These are phyloP conservation scores for Megatriorchis doriae DNA, from an alignment of 2,113 vertebrate genomes.

Conservation along the genomic window DNA sequence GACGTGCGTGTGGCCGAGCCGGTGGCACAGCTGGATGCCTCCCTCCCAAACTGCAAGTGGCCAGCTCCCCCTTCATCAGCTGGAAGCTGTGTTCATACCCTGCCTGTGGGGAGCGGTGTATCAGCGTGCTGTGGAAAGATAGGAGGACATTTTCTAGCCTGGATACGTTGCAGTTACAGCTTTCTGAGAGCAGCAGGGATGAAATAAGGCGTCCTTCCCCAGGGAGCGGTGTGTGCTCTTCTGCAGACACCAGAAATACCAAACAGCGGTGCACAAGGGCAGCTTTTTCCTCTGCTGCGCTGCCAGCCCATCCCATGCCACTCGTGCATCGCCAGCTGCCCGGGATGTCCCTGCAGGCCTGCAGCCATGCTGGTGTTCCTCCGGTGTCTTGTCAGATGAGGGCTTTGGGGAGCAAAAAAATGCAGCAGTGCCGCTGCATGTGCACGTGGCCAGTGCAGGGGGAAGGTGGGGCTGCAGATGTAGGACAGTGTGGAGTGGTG, in stretches of 20 bases:
- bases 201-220: background rate
- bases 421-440: accelerated
- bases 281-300: background rate
- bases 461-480: background rate
- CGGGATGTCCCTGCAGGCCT: background rate
- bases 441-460: accelerated
- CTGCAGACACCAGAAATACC: background rate
- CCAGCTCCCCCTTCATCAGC: accelerated
- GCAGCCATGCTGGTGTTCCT: background rate
- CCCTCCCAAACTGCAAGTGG: background rate
- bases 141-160: background rate
- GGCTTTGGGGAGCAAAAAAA: background rate
- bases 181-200: background rate
- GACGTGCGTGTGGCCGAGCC: background rate
- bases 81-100: background rate
- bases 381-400: background rate
- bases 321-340: background rate
- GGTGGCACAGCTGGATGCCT: accelerated
- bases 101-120: accelerated
- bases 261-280: background rate
- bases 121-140: accelerated
- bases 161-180: accelerated
- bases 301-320: accelerated
- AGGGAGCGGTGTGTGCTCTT: background rate
- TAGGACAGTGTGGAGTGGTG: accelerated